Evolutionary conservation across 2,888 invertebrate species (phyloP).

Genomic region (Phlogophora meticulosa): DNA sequence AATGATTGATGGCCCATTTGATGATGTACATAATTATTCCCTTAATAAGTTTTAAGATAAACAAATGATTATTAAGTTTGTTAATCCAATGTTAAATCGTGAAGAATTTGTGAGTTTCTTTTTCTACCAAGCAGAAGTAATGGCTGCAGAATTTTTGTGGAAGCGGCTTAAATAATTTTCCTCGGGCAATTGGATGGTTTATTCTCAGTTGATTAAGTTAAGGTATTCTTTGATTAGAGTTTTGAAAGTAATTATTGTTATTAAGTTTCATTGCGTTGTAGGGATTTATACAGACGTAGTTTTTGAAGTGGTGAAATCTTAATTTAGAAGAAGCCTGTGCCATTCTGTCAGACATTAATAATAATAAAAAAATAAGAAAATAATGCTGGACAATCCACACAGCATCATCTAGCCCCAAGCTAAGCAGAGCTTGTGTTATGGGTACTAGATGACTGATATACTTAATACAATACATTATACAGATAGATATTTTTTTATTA

Average conservation of each 20-base stretch:
- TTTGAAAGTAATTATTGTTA: conserved; percentile 8
- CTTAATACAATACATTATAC: no score
- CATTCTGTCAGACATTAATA: no score
- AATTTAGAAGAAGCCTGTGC: no score
- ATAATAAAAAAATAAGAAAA: no score
- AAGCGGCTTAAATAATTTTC: conserved; percentile 5
- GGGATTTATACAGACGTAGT: not conserved
- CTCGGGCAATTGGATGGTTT: conserved; percentile 4
- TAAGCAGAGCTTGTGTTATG: no score
- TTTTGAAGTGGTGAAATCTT: not conserved
- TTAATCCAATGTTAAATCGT: not conserved
- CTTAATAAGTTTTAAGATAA: conserved; percentile 14
- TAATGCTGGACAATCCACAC: no score
- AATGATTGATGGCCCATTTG: conserved; percentile 47
- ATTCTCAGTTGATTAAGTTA: conserved; percentile 13
- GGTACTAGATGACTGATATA: no score
- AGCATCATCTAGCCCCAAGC: no score
- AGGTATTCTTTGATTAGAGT: conserved; percentile 3
- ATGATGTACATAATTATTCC: conserved; percentile 7
- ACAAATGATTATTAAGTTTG: conserved; percentile 11
- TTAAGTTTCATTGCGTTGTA: not conserved
- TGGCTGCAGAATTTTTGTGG: not conserved
- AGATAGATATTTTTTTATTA: no score
- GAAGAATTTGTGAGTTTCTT: not conserved
- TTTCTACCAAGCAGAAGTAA: not conserved